These are phyloP conservation scores for Endomychus coccineus DNA, from an alignment of 2,888 invertebrate genomes.

Conservation along the genomic window DNA sequence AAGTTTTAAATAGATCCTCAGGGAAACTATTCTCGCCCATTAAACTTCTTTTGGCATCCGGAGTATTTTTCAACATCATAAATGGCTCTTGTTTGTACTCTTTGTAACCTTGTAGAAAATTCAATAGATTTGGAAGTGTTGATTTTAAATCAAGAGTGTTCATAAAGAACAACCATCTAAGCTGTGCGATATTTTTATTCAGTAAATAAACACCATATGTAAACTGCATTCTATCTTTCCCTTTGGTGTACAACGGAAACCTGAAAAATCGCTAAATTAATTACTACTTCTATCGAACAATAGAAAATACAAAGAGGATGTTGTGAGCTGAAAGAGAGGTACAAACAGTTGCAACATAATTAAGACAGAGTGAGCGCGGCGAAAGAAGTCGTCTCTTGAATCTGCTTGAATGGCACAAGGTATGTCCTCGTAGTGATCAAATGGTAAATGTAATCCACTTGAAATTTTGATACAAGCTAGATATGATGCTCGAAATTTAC, in stretches of 20 bases:
- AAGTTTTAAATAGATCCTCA: not conserved
- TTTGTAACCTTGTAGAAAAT: slow-evolving; percentile 27
- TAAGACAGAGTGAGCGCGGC: too few species aligned
- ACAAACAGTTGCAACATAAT: too few species aligned
- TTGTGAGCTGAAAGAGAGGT: too few species aligned
- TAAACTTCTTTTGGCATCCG: not conserved
- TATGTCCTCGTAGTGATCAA: too few species aligned
- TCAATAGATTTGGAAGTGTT: slow-evolving; percentile 65
- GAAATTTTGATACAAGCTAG: too few species aligned
- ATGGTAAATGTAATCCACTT: too few species aligned
- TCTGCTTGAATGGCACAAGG: too few species aligned
- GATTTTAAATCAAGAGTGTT: slow-evolving; percentile 67
- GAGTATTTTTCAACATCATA: slow-evolving; percentile 2
- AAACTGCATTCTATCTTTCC: slow-evolving; percentile 72
- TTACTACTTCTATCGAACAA: slow-evolving; percentile 6
- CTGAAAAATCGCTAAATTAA: slow-evolving; percentile 45
- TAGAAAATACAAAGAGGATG: too few species aligned
- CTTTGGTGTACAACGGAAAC: slow-evolving; percentile 75
- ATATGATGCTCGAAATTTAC: too few species aligned
- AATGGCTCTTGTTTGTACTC: slow-evolving; percentile 14
- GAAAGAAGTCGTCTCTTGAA: too few species aligned
- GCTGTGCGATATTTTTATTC: slow-evolving; percentile 91
- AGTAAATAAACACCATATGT: slow-evolving; percentile 86
- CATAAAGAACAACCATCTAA: slow-evolving; percentile 69
- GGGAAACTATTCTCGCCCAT: not conserved